Evolutionary conservation across 53 echinoderm and acorn worm species (phyloP), one percentile per base, ranked within the genome.

Genomic region (Zoroaster sp.): DNA sequence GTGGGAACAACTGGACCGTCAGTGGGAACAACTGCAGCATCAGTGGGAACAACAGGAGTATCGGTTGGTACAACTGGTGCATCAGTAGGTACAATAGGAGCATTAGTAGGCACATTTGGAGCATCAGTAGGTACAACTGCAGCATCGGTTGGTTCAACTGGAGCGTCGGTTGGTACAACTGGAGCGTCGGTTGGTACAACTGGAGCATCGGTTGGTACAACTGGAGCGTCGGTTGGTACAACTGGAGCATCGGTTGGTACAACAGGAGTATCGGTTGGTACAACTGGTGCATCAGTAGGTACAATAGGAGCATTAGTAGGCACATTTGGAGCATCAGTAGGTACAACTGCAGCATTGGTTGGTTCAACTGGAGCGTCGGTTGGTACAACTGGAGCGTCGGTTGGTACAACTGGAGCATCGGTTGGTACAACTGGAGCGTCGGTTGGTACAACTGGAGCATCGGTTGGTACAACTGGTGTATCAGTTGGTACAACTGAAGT

Each of bases 151-250:
- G 83, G 66, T 43, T 42, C 49, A 2, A 69, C 51, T 43, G 83
- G 83, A 32, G 31, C 39, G 0, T 40, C 82, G 40, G 82, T 39
- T 2, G 66, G 82, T 28, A 40, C 43, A 30, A 21, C 74, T 82
- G 82, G 82, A 23, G 65, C 67, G 1, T 54, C 67, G 34, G 82
- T 63, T 55, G 8, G 80, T 23, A 55, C 80, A 5, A 30, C 43
- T 43, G 82, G 82, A 34, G 34, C 68, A 4, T 82, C 83, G 3
- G 83, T 66, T 20, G 83, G 83, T 42, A 67, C 68, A 47, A 55
- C 54, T 25, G 72, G 72, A 43, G 74, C 74, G 23, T 74, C 74
- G 35, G 74, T 74, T 0, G 63, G 63, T 63, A 10, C 42, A 13
- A 49, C 78, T 23, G 78, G 78, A 15, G 13, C 17, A 18, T 32